Evolutionary conservation across 2,113 vertebrate genomes (phyloP), one percentile per base, ranked within the genome.

Genomic region (Marmota monax): DNA sequence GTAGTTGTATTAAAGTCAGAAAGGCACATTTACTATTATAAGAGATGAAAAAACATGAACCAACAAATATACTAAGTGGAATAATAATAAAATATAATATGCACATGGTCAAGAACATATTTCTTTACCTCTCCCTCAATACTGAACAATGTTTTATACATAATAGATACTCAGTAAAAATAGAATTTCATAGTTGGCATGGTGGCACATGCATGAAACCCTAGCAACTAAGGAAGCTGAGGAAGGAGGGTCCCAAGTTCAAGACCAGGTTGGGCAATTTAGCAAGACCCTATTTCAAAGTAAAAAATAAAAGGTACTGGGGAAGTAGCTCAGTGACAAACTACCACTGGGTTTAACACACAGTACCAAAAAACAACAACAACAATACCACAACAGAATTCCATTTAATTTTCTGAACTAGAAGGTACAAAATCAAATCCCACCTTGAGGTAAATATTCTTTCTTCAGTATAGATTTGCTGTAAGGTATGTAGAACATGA

Each of bases 41-140:
- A 45, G 76, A 29, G 32, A 20, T 65, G 6, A 65, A 73, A 48
- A 73, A 37, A 56, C 7, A 83, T 48, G 61, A 48, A 84, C 34
- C 58, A 82, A 95, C 20, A 84, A 83, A 88, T 94, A 77, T 73
- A 51, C n/a, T 65, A 91, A 87, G 18, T 78, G 32, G 42, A 20
- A 27, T 65, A 87, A 63, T 12, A 32, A 84, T 74, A 79, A 88
- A 77, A 84, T 86, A 39, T 65, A 92, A 70, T 23, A 83, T 22
- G 10, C 34, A 37, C 32, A 67, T 87, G 12, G 53, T 84, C 45
- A 84, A 39, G 37, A 79, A 88, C 22, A 51, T 32, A 72, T 56
- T 88, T 95, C 27, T 82, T 63, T 72, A 72, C 17, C 9, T 65
- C 23, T 20, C 3, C 8, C 11, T 61, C 5, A 73, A 37, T 56